Conservation (phyloP, 2,888 invertebrate genomes). For the Phania funesta region DNA sequence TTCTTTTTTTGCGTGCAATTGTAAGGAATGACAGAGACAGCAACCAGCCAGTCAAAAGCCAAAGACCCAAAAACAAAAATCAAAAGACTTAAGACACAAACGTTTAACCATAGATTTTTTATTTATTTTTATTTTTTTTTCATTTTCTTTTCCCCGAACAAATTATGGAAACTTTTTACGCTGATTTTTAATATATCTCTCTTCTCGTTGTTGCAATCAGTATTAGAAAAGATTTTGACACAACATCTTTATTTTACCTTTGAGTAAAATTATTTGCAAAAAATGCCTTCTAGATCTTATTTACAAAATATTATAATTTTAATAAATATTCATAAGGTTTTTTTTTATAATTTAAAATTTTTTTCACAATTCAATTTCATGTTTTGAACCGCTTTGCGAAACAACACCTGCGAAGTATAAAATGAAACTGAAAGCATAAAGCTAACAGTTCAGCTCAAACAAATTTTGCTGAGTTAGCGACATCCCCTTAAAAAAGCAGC, state of each 20-base stretch:
- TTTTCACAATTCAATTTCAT: neutral
- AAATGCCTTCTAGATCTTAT: neutral
- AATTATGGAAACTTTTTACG: neutral
- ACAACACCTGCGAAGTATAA: slow-evolving; percentile 76
- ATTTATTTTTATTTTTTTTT: slow-evolving; percentile 4
- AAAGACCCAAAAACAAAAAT: slow-evolving; percentile 4
- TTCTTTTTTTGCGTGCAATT: slow-evolving; percentile 52
- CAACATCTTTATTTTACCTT: neutral
- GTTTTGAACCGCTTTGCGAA: slow-evolving; percentile 58
- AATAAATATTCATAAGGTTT: neutral
- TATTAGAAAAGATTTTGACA: slow-evolving; percentile 3
- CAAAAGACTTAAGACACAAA: slow-evolving; percentile 52
- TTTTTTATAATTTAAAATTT: neutral
- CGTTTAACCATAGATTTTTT: neutral
- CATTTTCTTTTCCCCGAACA: slow-evolving; percentile 20
- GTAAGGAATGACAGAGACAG: slow-evolving; percentile 31
- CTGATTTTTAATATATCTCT: slow-evolving; percentile 14
- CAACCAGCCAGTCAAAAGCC: neutral
- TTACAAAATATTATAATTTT: neutral
- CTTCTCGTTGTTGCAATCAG: neutral
- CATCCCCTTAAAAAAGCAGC: slow-evolving; percentile 60
- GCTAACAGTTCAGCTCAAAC: slow-evolving; percentile 55
- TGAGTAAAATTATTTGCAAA: neutral
- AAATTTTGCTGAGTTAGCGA: slow-evolving; percentile 66
- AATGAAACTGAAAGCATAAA: slow-evolving; percentile 80